Conservation (phyloP, 2,888 invertebrate genomes). For the Lamellibrachia columna region DNA sequence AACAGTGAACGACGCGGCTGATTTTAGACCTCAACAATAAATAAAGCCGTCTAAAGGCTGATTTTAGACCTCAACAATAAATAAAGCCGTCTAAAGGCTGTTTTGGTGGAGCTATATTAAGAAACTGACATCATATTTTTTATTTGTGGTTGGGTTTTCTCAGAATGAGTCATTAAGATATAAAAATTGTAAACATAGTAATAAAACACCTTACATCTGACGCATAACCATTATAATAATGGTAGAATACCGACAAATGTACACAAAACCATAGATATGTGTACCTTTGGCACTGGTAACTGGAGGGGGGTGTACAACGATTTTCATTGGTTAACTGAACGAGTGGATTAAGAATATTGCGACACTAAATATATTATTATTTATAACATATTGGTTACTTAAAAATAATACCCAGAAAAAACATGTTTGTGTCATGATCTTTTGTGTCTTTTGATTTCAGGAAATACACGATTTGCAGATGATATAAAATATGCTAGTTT, state of each 20-base stretch:
- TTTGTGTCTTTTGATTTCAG: no score
- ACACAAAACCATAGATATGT: not conserved
- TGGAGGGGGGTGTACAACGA: no score
- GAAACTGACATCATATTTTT: not conserved
- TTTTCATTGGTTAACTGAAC: no score
- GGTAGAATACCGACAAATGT: not conserved
- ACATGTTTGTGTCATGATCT: no score
- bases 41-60: not conserved
- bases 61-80: not conserved
- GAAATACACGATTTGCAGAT: no score
- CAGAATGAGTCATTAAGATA: not conserved
- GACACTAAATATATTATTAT: no score
- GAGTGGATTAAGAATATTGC: no score
- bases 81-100: not conserved
- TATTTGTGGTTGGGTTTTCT: not conserved
- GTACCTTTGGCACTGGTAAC: not conserved
- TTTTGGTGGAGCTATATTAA: not conserved
- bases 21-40: not conserved
- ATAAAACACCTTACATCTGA: not conserved
- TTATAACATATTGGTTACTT: no score
- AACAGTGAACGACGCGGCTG: not conserved
- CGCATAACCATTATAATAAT: not conserved
- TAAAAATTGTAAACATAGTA: not conserved
- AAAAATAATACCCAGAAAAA: no score
- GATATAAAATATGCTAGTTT: no score